phyloP scores from a whole-genome alignment of 2,888 invertebrate species.

The Stenodema calcarata region DNA sequence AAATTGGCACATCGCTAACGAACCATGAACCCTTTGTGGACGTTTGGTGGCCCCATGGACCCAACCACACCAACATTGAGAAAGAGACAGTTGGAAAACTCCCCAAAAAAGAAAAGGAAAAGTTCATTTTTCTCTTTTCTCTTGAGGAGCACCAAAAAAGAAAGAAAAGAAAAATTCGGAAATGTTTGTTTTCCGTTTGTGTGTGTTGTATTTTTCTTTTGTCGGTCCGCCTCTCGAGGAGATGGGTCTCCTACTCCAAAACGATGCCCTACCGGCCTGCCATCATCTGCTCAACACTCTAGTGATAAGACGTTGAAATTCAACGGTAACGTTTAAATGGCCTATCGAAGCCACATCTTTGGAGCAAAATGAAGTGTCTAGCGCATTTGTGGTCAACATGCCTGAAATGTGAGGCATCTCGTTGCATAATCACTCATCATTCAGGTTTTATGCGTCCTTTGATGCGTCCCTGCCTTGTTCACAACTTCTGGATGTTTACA shows the following conservation, averaged over 20 bases:
- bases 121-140: not conserved
- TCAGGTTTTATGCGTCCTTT: not conserved
- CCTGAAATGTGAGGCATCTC: not conserved
- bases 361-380: slow-evolving; percentile 25
- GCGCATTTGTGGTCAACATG: not conserved
- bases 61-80: not conserved
- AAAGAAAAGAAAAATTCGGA: slow-evolving; percentile 32
- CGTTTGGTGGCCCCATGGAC: not conserved
- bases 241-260: slow-evolving; percentile 43
- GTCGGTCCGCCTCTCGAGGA: slow-evolving; percentile 53
- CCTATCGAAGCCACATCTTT: slow-evolving; percentile 38
- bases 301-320: slow-evolving; percentile 52
- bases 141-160: slow-evolving; percentile 37
- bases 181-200: slow-evolving; percentile 55
- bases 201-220: slow-evolving; percentile 56
- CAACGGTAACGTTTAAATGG: slow-evolving; percentile 53
- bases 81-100: not conserved
- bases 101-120: not conserved
- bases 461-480: no score
- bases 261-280: slow-evolving; percentile 13
- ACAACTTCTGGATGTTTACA: no score
- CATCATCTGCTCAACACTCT: slow-evolving; percentile 43
- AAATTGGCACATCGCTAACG: slow-evolving; percentile 4
- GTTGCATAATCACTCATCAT: not conserved
- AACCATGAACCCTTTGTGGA: not conserved